A percentile compares a stretch with the other conserved stretches of the same genome.
These are phyloP conservation scores for Melikaiella ostensackeni DNA, from an alignment of 2,888 invertebrate genomes.

Conservation along the genomic window DNA sequence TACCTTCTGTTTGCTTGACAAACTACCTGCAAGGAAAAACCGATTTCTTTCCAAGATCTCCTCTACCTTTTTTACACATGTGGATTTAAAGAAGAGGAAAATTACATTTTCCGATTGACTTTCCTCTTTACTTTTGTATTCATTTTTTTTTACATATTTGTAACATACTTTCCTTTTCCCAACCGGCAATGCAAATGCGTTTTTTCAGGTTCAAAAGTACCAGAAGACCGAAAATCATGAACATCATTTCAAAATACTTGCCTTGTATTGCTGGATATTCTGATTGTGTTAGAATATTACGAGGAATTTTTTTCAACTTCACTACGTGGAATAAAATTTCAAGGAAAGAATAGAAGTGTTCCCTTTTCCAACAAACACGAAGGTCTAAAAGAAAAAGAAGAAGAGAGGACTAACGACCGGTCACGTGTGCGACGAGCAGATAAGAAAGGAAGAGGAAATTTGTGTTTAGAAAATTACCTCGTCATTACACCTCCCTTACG, in stretches of 20 bases:
- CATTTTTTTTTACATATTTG: too few species aligned
- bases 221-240: too few species aligned
- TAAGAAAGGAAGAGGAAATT: constrained; percentile 70
- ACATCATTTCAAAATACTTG: too few species aligned
- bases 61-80: constrained; percentile 19
- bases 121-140: too few species aligned
- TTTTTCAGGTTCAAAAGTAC: too few species aligned
- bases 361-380: constrained; percentile 47
- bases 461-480: constrained; percentile 74
- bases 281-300: constrained; percentile 39
- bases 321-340: constrained; percentile 9
- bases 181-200: too few species aligned
- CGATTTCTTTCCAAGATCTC: constrained; percentile 33
- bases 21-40: constrained; percentile 43
- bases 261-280: background rate
- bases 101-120: too few species aligned
- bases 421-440: constrained; percentile 63
- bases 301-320: constrained; percentile 38
- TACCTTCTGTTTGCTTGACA: constrained; percentile 36
- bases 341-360: constrained; percentile 2
- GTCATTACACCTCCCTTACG: constrained; percentile 64
- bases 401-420: constrained; percentile 61
- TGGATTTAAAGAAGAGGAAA: background rate
- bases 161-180: background rate
- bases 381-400: constrained; percentile 54